Percentiles rank a stretch among this genome's conserved stretches.
These are phyloP conservation scores for Mastomys natalensis DNA, from an alignment of 2,113 vertebrate genomes.

Conservation along the genomic window DNA sequence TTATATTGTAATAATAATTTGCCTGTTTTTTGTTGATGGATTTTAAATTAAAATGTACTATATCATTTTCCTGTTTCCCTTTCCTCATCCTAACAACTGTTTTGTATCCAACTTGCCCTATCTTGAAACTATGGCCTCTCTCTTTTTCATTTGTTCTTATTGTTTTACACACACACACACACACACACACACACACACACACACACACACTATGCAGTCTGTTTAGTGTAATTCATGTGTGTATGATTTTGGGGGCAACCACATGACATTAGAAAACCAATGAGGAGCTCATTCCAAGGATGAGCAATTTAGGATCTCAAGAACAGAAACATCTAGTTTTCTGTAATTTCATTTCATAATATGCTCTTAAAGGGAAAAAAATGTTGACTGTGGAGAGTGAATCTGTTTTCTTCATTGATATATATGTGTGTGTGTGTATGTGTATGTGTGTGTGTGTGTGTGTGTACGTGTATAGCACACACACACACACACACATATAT, in stretches of 20 bases:
- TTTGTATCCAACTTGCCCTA: not conserved
- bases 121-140: not conserved
- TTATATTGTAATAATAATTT: not conserved
- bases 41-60: not conserved
- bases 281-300: not conserved
- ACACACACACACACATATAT: not conserved
- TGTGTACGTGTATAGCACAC: not conserved
- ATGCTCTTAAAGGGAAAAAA: not conserved
- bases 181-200: not conserved
- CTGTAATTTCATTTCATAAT: not conserved
- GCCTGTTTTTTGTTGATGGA: too few relatives aligned
- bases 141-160: not conserved
- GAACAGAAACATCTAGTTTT: not conserved
- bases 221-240: not conserved
- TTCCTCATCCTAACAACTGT: not conserved
- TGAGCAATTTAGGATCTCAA: too few relatives aligned
- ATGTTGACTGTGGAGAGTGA: not conserved
- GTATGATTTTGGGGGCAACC: not conserved
- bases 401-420: too few relatives aligned
- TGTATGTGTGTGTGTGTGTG: not conserved
- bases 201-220: not conserved
- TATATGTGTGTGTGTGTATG: not conserved
- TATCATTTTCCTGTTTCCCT: not conserved
- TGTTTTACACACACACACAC: not conserved
- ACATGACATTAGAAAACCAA: not conserved